Conservation (phyloP, 2,113 vertebrate genomes). For the Cariama cristata region DNA sequence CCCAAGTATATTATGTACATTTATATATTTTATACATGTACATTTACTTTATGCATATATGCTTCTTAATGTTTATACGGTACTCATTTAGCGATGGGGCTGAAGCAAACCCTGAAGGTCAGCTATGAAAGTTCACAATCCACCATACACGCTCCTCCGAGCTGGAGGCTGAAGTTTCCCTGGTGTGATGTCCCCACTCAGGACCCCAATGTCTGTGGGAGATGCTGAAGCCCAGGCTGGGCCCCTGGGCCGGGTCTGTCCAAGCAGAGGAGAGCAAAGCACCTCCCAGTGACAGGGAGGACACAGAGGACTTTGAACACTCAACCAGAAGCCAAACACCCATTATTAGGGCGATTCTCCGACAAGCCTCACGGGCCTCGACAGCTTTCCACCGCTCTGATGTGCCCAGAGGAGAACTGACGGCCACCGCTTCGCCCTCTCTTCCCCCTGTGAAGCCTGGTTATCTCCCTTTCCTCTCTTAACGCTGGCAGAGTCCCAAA, state of each 20-base stretch:
- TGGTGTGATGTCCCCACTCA: no score
- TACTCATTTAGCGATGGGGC: background rate
- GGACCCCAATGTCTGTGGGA: background rate
- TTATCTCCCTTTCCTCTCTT: background rate
- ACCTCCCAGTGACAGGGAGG: background rate
- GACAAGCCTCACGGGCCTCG: accelerated
- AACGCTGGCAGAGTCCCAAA: background rate
- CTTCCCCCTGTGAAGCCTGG: background rate
- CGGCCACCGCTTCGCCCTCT: accelerated
- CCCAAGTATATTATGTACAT: background rate
- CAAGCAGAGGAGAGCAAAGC: background rate
- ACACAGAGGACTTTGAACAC: background rate
- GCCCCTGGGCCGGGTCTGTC: background rate
- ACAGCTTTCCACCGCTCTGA: background rate
- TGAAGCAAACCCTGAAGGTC: background rate
- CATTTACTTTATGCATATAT: background rate
- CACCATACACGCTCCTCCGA: accelerated
- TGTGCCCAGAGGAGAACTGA: background rate
- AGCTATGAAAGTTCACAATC: background rate
- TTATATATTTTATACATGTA: background rate
- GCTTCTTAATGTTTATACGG: background rate
- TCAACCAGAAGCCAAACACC: background rate
- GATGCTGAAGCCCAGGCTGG: background rate
- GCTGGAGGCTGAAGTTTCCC: background rate
- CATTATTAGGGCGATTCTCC: background rate